Percentiles rank a stretch among this genome's conserved stretches.
Evolutionary conservation across 1,140 invertebrate species (phyloP).

Genomic region (Lepidotrigona ventralis): DNA sequence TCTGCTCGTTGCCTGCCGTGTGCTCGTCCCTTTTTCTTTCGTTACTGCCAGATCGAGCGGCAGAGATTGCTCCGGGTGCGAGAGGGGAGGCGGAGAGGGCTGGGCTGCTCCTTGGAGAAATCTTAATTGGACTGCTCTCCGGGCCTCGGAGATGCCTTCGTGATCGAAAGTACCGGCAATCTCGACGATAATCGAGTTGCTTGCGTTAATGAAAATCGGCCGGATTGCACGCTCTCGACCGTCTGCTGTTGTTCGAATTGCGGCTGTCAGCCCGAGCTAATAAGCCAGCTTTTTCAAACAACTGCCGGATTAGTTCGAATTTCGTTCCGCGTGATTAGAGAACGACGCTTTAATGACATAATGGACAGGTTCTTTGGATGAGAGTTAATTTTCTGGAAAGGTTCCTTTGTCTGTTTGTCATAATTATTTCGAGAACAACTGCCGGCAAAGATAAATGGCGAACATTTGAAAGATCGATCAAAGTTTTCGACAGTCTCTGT

Average conservation of each 20-base stretch:
- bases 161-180: slow-evolving; percentile 55
- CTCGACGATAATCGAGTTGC: slow-evolving; percentile 54
- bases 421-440: neutral
- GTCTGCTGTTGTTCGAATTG: slow-evolving; percentile 31
- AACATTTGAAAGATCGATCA: no score
- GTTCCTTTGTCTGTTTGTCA: neutral
- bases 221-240: slow-evolving; percentile 16
- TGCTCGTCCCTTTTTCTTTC: slow-evolving; percentile 42
- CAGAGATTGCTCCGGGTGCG: slow-evolving; percentile 32
- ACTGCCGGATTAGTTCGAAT: neutral
- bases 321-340: neutral
- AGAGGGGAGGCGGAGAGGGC: neutral
- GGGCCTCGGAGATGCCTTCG: slow-evolving; percentile 49
- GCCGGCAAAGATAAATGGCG: neutral
- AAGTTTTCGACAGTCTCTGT: no score
- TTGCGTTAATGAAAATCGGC: slow-evolving; percentile 50
- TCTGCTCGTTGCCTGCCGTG: slow-evolving; percentile 19
- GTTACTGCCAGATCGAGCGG: slow-evolving; percentile 42
- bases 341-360: neutral
- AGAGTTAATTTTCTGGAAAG: neutral
- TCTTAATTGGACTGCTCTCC: slow-evolving; percentile 62
- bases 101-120: slow-evolving; percentile 50
- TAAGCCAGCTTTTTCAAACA: neutral
- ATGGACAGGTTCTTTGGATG: neutral
- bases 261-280: slow-evolving; percentile 1